Base-by-base conservation (phyloP, 2,797 vertebrate genomes). In the Xerus rutilus region DNA sequence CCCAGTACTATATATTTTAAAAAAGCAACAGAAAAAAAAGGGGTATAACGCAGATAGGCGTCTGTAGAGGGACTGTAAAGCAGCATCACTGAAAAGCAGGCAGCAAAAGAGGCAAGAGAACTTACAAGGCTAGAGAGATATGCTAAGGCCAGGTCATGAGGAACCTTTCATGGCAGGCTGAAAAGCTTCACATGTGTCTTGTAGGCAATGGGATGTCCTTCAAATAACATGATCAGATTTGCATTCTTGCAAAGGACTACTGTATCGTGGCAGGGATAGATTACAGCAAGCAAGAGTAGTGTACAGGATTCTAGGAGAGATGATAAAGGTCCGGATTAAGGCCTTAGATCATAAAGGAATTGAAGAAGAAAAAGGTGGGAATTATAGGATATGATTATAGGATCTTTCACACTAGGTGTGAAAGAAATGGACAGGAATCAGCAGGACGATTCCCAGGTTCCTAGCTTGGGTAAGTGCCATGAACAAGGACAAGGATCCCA, bases 211-310 rank as follows among this genome's bases (percentile, higher is more conserved):
- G 35, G 25, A 64, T 64, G 32, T 85, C 69, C 74, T 45, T 86
- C 13, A 54, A 92, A n/a, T 70, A 89, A 35, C 64, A 70, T 3
- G 23, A 57, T 65, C 35, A 67, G 77, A 87, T 59, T 15, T 86
- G n/a, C 43, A 45, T 82, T 76, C 93, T 82, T 70, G 77, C 52
- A 54, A 96, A 77, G 83, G 57, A 81, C 81, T 49, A 62, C 47
- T 82, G n/a, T 64, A 39, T 43, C 62, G 62, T 17, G 3, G 57
- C 88, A 94, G 83, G 59, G 25, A 69, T 18, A 20, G 47, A 54
- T 49, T 74, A 10, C 6, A 47, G 32, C 21, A 52, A n/a, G n/a
- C n/a, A 69, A 35, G 12, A 47, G 2, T 21, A 32, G 54, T 84
- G 77, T 62, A 64, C 52, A 43, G 77, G 52, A 39, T 8, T 11